Evolutionary conservation across 2,113 vertebrate species (phyloP).

Genomic region (Atractosteus spatula): DNA sequence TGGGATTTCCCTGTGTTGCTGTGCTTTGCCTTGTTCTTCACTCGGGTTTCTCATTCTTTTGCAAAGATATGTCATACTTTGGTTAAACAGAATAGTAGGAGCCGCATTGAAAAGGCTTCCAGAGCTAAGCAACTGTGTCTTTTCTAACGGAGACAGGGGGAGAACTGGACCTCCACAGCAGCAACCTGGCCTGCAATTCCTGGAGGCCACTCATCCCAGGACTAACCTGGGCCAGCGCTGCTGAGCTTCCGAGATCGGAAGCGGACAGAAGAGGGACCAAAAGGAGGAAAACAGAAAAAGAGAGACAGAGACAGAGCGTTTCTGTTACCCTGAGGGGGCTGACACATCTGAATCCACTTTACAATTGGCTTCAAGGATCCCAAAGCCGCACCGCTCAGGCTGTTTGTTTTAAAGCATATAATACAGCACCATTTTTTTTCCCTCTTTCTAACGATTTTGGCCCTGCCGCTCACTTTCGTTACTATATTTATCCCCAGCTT

Average conservation of each 20-base stretch:
- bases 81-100: too few species aligned
- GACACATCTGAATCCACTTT: slow-evolving; percentile 58
- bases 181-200: too few species aligned
- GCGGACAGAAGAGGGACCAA: neutral
- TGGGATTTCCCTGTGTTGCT: too few species aligned
- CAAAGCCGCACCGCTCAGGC: slow-evolving; percentile 42
- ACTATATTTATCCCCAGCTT: slow-evolving; percentile 64
- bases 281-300: slow-evolving; percentile 12
- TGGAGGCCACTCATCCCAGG: too few species aligned
- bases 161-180: too few species aligned
- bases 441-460: slow-evolving; percentile 47
- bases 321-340: slow-evolving; percentile 62
- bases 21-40: too few species aligned
- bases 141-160: too few species aligned
- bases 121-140: too few species aligned
- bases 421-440: slow-evolving; percentile 39
- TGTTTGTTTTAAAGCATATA: slow-evolving; percentile 48
- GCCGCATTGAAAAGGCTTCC: too few species aligned
- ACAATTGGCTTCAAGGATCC: slow-evolving; percentile 39
- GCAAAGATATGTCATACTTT: too few species aligned
- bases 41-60: too few species aligned
- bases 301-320: slow-evolving; percentile 30
- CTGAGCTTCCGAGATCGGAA: neutral
- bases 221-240: neutral
- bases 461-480: slow-evolving; percentile 50